Base-by-base conservation (phyloP, 1,140 invertebrate species). In the Frieseomelitta varia region DNA sequence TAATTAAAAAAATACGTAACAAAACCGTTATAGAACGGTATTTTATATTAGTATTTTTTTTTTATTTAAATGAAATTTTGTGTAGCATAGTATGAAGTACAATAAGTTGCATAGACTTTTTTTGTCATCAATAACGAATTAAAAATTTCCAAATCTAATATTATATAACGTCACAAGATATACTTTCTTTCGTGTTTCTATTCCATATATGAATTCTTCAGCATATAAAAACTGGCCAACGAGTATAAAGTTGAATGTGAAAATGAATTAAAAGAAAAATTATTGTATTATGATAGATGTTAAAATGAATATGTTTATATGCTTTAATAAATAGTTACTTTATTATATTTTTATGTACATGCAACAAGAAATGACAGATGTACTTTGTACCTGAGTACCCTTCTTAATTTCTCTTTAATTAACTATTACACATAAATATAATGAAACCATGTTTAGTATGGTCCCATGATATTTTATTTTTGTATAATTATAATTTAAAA, bases 321-420 rank as follows among this genome's bases (percentile, higher is more conserved):
- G 76, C 81, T 87, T 88, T 87, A 87, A 84, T 88, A 87, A 88
- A 84, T 83, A 86, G 51, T 88, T 88, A 84, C 65, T 88, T 88
- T 87, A 87, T 88, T 88, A 88, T 81, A 85, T 81, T 81, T 78
- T 56, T 87, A 81, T 87, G 82, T 85, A 87, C 82, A 85, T 87
- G 83, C 47, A 85, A 81, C 61, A 87, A 84, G 56, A 47, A 80
- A 88, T 69, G 69, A 69, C 21, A 79, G 30, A 27, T 65, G 15
- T 72, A 69, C n/a, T 81, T 75, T 67, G 12, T 55, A 34, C 67
- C 27, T 8, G 30, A 30, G 51, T 21, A 71, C 17, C 61, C 14
- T 56, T 58, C 61, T 61, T 71, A 30, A 83, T 78, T 75, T 47
- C 67, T 6, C 39, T 34, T 55, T 34, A n/a, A 30, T 34, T 72